Conservation (phyloP, 2,113 vertebrate species). For the Clarias batrachus region DNA sequence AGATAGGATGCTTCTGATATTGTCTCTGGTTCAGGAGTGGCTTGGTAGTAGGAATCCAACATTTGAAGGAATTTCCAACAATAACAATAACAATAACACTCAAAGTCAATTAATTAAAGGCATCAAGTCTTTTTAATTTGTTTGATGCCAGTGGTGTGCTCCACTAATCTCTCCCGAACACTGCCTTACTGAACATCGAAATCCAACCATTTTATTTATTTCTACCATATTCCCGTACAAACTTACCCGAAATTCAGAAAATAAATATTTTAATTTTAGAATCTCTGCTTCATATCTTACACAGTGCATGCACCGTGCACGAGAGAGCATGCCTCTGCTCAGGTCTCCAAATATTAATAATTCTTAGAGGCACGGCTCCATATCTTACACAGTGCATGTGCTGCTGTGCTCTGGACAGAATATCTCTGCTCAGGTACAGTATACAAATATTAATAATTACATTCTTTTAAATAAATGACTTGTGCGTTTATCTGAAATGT, state of each 20-base stretch:
- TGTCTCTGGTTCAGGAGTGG: no score
- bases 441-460: neutral
- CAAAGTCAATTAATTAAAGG: no score
- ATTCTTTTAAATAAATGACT: neutral
- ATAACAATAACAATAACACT: no score
- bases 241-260: neutral
- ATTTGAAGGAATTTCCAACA: no score
- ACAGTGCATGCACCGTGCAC: neutral
- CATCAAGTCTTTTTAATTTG: neutral
- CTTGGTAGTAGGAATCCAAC: no score
- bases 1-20: no score
- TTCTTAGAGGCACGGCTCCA: neutral
- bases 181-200: neutral
- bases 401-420: neutral
- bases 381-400: neutral
- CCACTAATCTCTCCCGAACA: neutral
- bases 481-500: neutral
- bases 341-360: neutral
- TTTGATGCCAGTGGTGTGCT: neutral
- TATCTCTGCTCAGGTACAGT: neutral
- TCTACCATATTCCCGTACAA: neutral
- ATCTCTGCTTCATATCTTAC: neutral
- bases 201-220: neutral
- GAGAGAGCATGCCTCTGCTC: neutral
- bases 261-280: neutral